A percentile compares a stretch with the other conserved stretches of the same genome.
These are phyloP conservation scores for Tiliqua scincoides DNA, from an alignment of 2,113 vertebrate species.

Conservation along the genomic window DNA sequence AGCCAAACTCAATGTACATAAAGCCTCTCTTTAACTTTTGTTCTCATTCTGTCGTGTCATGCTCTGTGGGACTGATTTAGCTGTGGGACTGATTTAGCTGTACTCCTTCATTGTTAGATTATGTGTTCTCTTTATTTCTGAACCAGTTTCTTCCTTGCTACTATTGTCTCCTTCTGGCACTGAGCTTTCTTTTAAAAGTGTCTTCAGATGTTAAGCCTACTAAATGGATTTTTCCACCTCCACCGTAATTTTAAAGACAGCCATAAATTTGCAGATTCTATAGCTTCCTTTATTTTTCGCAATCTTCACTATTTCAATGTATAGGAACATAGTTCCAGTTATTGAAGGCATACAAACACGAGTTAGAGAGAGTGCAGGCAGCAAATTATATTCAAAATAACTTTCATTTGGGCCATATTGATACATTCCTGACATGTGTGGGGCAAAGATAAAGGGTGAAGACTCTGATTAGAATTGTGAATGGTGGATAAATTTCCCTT, in stretches of 20 bases:
- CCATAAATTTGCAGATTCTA: constrained; percentile 9
- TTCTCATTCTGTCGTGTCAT: background rate
- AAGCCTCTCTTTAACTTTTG: constrained; percentile 13
- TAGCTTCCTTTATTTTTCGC: constrained; percentile 2
- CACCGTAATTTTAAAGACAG: background rate
- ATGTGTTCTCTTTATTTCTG: constrained; percentile 7
- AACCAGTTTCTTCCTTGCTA: background rate
- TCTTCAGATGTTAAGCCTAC: background rate
- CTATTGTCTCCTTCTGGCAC: background rate
- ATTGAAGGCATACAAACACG: background rate
- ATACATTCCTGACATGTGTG: background rate
- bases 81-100: too few species aligned
- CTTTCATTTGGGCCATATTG: background rate
- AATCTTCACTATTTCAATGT: constrained; percentile 6
- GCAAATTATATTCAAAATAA: background rate
- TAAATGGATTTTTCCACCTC: background rate
- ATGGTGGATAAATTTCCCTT: background rate
- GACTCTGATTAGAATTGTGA: background rate
- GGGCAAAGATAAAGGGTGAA: background rate
- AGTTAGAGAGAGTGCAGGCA: background rate
- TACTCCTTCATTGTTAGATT: background rate
- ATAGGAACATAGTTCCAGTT: background rate
- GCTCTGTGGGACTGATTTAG: background rate
- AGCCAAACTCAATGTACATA: constrained; percentile 7
- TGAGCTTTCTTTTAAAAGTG: background rate